Conservation (phyloP, 2,888 invertebrate species). For the Caradrina clavipalpis region DNA sequence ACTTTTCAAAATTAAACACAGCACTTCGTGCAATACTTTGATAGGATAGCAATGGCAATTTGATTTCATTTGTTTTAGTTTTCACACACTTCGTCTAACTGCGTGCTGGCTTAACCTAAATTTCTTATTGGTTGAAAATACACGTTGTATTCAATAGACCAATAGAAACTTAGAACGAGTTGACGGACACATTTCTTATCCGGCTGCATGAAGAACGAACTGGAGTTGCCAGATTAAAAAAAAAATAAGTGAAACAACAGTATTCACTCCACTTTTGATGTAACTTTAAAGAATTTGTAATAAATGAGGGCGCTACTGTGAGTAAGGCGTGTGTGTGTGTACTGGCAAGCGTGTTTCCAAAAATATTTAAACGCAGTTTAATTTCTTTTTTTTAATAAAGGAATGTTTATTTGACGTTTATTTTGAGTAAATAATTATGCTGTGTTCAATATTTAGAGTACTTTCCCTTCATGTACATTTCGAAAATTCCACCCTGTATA, state of each 20-base stretch:
- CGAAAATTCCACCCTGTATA: too few relatives aligned
- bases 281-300: too few relatives aligned
- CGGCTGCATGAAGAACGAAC: slow-evolving; percentile 15
- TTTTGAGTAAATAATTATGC: too few relatives aligned
- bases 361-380: too few relatives aligned
- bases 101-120: slow-evolving; percentile 23
- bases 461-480: too few relatives aligned
- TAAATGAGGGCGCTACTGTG: too few relatives aligned
- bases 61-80: slow-evolving; percentile 71
- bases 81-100: slow-evolving; percentile 33
- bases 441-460: too few relatives aligned
- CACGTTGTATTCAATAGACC: not conserved
- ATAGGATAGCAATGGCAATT: slow-evolving; percentile 77
- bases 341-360: too few relatives aligned
- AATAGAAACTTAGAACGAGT: slow-evolving; percentile 35
- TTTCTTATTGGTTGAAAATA: slow-evolving; percentile 45
- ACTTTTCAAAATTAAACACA: slow-evolving; percentile 65
- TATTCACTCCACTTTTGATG: too few relatives aligned
- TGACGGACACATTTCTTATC: slow-evolving; percentile 5
- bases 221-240: slow-evolving; percentile 32
- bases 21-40: slow-evolving; percentile 71
- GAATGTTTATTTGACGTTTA: too few relatives aligned
- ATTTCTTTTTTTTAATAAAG: too few relatives aligned
- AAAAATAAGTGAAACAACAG: not conserved
- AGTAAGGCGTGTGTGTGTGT: too few relatives aligned